Evolutionary conservation across 1,140 invertebrate genomes (phyloP).

Genomic region (Portunus trituberculatus): DNA sequence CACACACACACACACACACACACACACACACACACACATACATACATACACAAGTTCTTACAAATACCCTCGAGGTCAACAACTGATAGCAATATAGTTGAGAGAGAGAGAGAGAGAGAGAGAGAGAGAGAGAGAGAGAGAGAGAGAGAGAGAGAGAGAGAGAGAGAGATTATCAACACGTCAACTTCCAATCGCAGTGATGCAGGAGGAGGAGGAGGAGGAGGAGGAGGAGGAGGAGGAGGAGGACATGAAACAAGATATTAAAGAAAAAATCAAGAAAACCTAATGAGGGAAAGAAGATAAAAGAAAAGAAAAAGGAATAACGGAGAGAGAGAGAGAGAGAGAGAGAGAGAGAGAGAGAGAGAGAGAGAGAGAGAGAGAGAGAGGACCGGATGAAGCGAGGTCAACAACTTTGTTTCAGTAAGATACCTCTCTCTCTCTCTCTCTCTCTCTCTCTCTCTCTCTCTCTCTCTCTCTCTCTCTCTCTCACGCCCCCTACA

Average conservation of each 20-base stretch:
- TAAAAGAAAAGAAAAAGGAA: neutral
- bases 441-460: constrained; percentile 37
- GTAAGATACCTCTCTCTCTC: constrained; percentile 14
- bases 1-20: too few species aligned
- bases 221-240: constrained; percentile 1
- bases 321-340: neutral
- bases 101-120: neutral
- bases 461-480: constrained; percentile 22
- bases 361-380: neutral
- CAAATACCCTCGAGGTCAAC: neutral
- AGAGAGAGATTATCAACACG: neutral
- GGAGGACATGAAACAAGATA: neutral
- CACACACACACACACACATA: constrained; percentile 6
- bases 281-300: neutral
- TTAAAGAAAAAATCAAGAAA: neutral
- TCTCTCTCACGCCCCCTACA: neutral
- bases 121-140: neutral
- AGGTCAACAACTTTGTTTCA: constrained; percentile 6
- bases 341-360: neutral
- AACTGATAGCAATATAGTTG: too few species aligned
- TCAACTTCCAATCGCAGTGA: neutral
- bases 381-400: neutral
- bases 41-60: neutral
- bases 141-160: too few species aligned
- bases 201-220: neutral